Conservation (phyloP, 2,888 invertebrate species). For the Uropetala carovei region DNA sequence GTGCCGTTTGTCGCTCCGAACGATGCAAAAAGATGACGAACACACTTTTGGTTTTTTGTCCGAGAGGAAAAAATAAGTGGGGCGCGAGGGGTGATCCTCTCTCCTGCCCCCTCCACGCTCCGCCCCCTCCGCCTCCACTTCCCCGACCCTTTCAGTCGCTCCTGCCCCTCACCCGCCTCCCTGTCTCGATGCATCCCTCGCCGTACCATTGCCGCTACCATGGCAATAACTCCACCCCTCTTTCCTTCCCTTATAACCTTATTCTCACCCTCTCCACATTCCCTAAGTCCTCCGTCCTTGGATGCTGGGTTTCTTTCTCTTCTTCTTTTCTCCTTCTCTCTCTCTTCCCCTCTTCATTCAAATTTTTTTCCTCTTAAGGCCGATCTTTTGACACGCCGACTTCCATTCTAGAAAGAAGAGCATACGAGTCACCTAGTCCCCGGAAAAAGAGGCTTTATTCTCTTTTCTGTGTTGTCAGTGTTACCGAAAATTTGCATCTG, state of each 20-base stretch:
- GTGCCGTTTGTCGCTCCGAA: slow-evolving; percentile 41
- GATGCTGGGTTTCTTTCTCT: not conserved
- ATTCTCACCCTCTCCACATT: not conserved
- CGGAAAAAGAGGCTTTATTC: not conserved
- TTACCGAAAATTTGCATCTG: not conserved
- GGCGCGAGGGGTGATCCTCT: slow-evolving; percentile 13
- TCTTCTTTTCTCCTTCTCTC: not conserved
- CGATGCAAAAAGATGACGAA: slow-evolving; percentile 40
- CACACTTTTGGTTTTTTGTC: slow-evolving; percentile 36
- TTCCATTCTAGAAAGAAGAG: slow-evolving; percentile 9
- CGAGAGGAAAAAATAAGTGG: slow-evolving; percentile 39
- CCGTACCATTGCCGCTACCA: not conserved
- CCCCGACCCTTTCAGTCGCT: not conserved
- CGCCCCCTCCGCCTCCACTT: not conserved
- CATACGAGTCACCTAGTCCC: not conserved
- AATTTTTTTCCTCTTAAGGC: not conserved
- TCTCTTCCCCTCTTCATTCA: not conserved
- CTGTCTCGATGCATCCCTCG: not conserved
- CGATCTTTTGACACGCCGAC: not conserved
- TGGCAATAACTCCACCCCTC: slow-evolving; percentile 8
- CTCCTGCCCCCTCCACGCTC: not conserved
- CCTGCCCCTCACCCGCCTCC: not conserved
- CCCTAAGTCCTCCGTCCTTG: not conserved
- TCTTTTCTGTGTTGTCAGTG: not conserved
- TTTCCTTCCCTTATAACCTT: not conserved